Evolutionary conservation across 2,797 vertebrate genomes (phyloP).

Genomic region (Catamblyrhynchus diadema): DNA sequence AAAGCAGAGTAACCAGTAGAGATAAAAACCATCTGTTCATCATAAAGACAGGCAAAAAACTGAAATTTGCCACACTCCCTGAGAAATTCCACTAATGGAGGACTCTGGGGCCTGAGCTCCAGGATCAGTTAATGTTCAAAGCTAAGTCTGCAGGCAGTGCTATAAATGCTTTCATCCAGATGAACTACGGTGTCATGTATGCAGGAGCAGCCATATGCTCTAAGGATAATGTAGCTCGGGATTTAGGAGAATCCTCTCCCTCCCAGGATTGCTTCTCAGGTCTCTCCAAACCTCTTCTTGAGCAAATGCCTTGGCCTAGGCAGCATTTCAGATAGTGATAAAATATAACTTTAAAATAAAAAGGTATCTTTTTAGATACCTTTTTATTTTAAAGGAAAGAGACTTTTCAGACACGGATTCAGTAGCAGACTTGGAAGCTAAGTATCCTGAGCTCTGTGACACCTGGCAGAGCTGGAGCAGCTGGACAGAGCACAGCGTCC

Average conservation of each 20-base stretch:
- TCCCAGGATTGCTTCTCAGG: not conserved
- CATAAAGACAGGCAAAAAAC: not conserved
- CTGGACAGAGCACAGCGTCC: not conserved
- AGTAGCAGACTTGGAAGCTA: not conserved
- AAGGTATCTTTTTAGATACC: not conserved
- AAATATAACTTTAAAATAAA: not conserved
- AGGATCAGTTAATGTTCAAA: not conserved
- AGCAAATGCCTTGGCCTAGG: not conserved
- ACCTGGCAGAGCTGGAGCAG: not conserved
- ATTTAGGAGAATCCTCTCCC: not conserved
- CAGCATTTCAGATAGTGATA: not conserved
- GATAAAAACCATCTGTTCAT: not conserved
- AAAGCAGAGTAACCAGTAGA: not conserved
- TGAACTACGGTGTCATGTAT: rapidly evolving
- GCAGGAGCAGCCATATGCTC: not conserved
- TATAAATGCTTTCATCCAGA: not conserved
- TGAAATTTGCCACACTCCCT: not conserved
- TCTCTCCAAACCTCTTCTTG: not conserved
- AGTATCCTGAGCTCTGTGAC: not conserved
- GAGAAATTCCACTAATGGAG: not conserved
- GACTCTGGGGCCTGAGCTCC: not conserved
- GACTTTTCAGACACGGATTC: not conserved
- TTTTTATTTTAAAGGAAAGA: not conserved
- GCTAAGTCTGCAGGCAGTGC: not conserved
- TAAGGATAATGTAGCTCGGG: not conserved